phyloP scores from a whole-genome alignment of 2,113 vertebrate genomes.

The Xiphorhynchus elegans region DNA sequence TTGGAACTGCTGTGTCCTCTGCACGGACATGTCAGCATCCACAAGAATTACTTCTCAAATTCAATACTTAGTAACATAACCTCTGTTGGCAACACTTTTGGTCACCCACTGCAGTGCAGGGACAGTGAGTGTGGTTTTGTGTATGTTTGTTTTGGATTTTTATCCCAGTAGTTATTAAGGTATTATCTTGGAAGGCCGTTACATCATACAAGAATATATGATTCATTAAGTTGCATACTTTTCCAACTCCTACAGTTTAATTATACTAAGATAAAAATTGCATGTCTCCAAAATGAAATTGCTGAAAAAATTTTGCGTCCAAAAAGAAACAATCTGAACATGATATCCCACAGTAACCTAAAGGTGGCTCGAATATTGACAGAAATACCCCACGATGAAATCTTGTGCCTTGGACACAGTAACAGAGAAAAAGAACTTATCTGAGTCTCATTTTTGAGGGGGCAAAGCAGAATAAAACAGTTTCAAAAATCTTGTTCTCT shows the following conservation, averaged over 20 bases:
- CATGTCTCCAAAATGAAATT: not conserved
- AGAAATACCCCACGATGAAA: not conserved
- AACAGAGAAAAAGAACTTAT: not conserved
- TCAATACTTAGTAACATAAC: not conserved
- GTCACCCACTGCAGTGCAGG: not conserved
- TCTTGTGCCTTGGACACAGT: not conserved
- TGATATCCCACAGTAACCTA: not conserved
- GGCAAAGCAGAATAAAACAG: not conserved
- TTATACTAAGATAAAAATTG: not conserved
- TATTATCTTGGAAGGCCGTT: not conserved
- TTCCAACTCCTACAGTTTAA: not conserved
- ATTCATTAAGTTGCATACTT: not conserved
- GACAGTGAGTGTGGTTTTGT: too few species aligned
- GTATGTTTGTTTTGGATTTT: not conserved
- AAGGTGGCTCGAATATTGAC: not conserved
- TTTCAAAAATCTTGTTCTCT: not conserved
- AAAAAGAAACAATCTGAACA: not conserved
- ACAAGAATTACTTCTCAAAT: not conserved
- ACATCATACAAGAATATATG: not conserved
- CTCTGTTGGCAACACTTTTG: not conserved
- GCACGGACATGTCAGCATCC: not conserved
- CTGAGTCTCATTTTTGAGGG: not conserved
- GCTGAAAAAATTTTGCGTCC: not conserved
- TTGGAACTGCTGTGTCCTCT: not conserved
- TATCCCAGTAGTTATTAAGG: not conserved